Conservation (phyloP, 1,140 invertebrate genomes). For the Drepana arcuata region DNA sequence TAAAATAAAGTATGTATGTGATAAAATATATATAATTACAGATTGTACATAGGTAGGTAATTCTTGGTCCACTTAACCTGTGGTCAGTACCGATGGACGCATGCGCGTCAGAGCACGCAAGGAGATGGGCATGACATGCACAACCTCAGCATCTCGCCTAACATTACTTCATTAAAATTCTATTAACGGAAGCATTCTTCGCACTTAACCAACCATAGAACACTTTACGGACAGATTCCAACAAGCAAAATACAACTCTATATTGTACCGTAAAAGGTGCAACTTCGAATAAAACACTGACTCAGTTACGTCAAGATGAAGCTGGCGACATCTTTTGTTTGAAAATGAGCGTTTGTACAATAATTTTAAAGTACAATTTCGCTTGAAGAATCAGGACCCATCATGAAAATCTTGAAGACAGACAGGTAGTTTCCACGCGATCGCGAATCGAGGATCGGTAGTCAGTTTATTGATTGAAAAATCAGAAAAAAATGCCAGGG, state of each 20-base stretch:
- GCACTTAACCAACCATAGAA: slow-evolving; percentile 23
- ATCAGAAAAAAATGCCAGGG: slow-evolving; percentile 20
- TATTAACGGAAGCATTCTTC: slow-evolving; percentile 67
- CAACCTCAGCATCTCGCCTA: slow-evolving; percentile 39
- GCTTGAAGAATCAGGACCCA: slow-evolving; percentile 3
- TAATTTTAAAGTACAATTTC: slow-evolving; percentile 18
- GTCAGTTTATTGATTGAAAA: slow-evolving; percentile 40
- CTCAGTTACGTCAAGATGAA: neutral
- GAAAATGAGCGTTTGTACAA: too few relatives aligned
- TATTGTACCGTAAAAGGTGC: neutral
- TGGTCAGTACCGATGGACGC: slow-evolving; percentile 19
- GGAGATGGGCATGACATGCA: slow-evolving; percentile 61
- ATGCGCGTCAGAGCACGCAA: slow-evolving; percentile 49
- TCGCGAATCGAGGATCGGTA: slow-evolving; percentile 39
- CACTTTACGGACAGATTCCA: too few relatives aligned
- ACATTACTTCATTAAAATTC: slow-evolving; percentile 69
- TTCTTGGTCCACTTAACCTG: too few relatives aligned
- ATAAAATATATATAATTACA: too few relatives aligned
- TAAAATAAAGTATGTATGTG: too few relatives aligned
- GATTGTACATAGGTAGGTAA: too few relatives aligned
- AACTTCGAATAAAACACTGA: slow-evolving; percentile 5
- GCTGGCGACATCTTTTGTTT: too few relatives aligned
- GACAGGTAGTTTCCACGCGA: slow-evolving; percentile 29
- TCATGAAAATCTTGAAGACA: slow-evolving; percentile 25
- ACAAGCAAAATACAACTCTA: slow-evolving; percentile 17